A percentile compares a stretch with the other conserved stretches of the same genome.
Conservation (phyloP, 1,140 invertebrate species). For the Drosophila nigrodunni region DNA sequence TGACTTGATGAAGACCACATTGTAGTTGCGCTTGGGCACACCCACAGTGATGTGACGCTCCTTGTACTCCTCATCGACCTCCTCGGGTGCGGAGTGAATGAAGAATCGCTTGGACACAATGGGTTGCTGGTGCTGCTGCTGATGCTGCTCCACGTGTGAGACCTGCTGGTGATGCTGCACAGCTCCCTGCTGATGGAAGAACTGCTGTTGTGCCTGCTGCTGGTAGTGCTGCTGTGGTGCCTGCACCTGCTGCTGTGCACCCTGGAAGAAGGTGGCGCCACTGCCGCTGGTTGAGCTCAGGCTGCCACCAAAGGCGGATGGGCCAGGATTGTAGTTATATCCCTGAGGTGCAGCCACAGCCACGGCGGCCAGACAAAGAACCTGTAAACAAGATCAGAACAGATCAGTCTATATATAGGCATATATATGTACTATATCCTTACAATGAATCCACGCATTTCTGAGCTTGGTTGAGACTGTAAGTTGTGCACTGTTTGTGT, state of each 20-base stretch:
- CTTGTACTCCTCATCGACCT: constrained; percentile 75
- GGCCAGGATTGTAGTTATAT: constrained; percentile 77
- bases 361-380: constrained; percentile 75
- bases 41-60: constrained; percentile 84
- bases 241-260: constrained; percentile 40
- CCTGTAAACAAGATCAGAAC: constrained; percentile 32
- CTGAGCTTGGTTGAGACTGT: constrained; percentile 70
- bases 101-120: constrained; percentile 85
- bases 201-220: constrained; percentile 40
- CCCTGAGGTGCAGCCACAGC: constrained; percentile 80
- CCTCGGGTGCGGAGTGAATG: constrained; percentile 82
- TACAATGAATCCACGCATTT: constrained; percentile 84
- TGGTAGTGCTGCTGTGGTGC: constrained; percentile 31
- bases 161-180: constrained; percentile 63
- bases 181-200: constrained; percentile 85
- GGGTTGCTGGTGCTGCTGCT: constrained; percentile 81
- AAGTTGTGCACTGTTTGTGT: constrained; percentile 48
- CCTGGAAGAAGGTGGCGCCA: constrained; percentile 63
- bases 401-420: background rate
- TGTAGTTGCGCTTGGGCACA: constrained; percentile 92
- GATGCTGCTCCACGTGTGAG: constrained; percentile 53
- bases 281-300: constrained; percentile 51
- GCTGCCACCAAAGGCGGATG: constrained; percentile 56
- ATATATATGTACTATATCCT: constrained; percentile 31
- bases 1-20: constrained; percentile 95